Conservation (phyloP, 2,888 invertebrate species). For the Hypena proboscidalis region DNA sequence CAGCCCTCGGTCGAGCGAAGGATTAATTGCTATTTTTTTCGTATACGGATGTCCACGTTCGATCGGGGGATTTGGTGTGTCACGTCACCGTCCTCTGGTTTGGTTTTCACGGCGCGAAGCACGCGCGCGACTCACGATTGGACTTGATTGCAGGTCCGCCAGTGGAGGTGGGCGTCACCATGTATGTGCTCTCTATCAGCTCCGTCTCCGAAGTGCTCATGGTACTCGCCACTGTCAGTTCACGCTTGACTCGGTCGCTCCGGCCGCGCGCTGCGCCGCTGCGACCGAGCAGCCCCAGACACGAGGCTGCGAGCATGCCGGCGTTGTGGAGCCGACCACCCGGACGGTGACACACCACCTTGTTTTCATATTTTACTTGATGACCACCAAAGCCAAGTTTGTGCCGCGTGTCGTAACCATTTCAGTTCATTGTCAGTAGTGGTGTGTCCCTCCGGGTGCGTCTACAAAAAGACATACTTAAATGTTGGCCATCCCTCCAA, state of each 20-base stretch:
- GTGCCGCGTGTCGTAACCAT: slow-evolving; percentile 8
- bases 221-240: slow-evolving; percentile 89
- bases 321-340: slow-evolving; percentile 80
- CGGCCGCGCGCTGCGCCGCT: slow-evolving; percentile 64
- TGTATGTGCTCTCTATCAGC: slow-evolving; percentile 99
- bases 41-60: slow-evolving; percentile 44
- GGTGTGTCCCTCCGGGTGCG: slow-evolving; percentile 64
- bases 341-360: slow-evolving; percentile 58
- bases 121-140: slow-evolving; percentile 76
- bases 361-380: slow-evolving; percentile 8
- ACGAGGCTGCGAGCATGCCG: slow-evolving; percentile 85
- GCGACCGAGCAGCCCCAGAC: slow-evolving; percentile 84
- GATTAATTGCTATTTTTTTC: slow-evolving; percentile 16
- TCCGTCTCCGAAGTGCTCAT: slow-evolving; percentile 99
- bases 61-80: slow-evolving; percentile 57
- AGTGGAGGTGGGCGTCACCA: slow-evolving; percentile 98
- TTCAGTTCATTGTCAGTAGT: slow-evolving; percentile 37
- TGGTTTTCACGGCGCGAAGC: slow-evolving; percentile 75
- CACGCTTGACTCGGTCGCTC: slow-evolving; percentile 77
- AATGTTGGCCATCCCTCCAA: slow-evolving; percentile 66
- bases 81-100: slow-evolving; percentile 74
- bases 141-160: slow-evolving; percentile 95
- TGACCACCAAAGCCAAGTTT: slow-evolving; percentile 2
- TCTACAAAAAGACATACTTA: slow-evolving; percentile 61
- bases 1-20: slow-evolving; percentile 58